Conservation (phyloP, 2,797 vertebrate species). For the Tadarida brasiliensis region DNA sequence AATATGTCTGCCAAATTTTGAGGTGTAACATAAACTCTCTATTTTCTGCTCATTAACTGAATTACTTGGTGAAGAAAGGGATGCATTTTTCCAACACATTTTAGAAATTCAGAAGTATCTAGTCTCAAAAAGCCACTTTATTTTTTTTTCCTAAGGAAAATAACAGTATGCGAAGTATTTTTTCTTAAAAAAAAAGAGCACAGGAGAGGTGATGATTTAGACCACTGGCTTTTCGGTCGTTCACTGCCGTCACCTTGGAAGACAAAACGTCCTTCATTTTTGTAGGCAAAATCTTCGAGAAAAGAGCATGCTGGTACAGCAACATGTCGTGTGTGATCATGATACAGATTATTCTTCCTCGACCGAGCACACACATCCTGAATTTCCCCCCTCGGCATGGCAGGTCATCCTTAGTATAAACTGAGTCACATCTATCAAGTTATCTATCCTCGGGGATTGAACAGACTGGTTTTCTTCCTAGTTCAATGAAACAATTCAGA, state of each 20-base stretch:
- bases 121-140: neutral
- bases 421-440: conserved; percentile 37
- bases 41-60: neutral
- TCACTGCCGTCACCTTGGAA: conserved; percentile 26
- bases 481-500: neutral
- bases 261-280: conserved; percentile 53
- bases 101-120: neutral
- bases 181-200: neutral
- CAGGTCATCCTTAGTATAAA: conserved; percentile 36
- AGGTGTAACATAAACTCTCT: neutral
- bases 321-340: neutral
- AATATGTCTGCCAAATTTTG: neutral
- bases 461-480: neutral
- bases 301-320: neutral
- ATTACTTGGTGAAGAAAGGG: neutral
- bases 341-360: conserved; percentile 49
- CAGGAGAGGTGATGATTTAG: conserved; percentile 29
- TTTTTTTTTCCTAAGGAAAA: neutral
- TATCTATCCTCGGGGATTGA: neutral
- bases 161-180: neutral
- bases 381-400: neutral
- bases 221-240: neutral
- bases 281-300: conserved; percentile 40
- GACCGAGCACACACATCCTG: conserved; percentile 53
- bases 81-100: neutral